These are phyloP conservation scores for Scrobipalpa costella DNA, from an alignment of 2,888 invertebrate species.

Conservation along the genomic window DNA sequence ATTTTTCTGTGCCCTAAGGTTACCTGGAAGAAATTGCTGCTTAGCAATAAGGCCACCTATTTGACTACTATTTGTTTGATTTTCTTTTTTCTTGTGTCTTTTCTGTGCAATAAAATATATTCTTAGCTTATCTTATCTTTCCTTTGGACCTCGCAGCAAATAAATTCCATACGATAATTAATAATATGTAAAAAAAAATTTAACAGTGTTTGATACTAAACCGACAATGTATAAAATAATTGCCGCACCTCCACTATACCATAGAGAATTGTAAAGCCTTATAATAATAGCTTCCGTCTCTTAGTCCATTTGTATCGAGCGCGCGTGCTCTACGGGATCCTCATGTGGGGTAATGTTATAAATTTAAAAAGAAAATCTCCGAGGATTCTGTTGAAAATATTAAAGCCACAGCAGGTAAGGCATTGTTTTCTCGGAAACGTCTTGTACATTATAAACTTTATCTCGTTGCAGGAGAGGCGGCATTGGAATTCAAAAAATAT, in stretches of 20 bases:
- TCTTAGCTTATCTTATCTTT: no score
- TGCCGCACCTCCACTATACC: background rate
- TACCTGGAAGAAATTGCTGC: no score
- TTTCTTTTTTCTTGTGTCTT: no score
- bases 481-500: constrained; percentile 2
- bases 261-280: background rate
- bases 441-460: constrained; percentile 22
- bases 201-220: background rate
- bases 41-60: no score
- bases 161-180: no score
- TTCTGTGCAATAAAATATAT: no score
- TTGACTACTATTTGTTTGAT: no score
- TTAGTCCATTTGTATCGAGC: constrained; percentile 9
- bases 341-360: constrained; percentile 20
- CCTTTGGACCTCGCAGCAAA: no score
- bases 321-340: background rate
- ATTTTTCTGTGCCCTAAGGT: no score
- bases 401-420: constrained; percentile 24
- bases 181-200: no score
- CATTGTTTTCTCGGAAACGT: constrained; percentile 21
- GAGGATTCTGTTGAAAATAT: constrained; percentile 26
- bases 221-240: background rate
- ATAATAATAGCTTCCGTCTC: background rate
- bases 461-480: background rate
- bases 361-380: constrained; percentile 26